These are phyloP conservation scores for Netelia inedita DNA, from an alignment of 2,888 invertebrate species.

Conservation along the genomic window DNA sequence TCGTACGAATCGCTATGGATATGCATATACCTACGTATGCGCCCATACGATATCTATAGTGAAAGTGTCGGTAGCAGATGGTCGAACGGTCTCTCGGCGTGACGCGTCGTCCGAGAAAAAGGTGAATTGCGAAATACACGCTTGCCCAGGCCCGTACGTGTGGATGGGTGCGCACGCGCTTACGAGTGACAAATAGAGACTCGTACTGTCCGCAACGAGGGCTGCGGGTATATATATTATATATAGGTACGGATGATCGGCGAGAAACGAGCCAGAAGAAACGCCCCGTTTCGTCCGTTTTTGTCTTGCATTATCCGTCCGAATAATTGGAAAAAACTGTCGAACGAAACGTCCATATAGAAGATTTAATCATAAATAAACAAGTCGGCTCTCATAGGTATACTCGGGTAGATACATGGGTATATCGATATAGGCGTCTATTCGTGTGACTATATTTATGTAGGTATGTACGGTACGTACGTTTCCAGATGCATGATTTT, in stretches of 20 bases:
- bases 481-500: too few species aligned
- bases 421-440: too few species aligned
- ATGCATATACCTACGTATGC: conserved; percentile 16
- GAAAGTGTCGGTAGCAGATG: conserved; percentile 78
- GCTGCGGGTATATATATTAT: too few species aligned
- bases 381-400: too few species aligned
- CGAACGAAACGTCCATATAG: background rate
- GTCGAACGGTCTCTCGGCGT: conserved; percentile 75
- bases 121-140: conserved; percentile 70
- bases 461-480: too few species aligned
- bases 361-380: too few species aligned
- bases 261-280: conserved; percentile 14
- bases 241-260: conserved; percentile 21
- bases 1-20: conserved; percentile 49
- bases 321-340: conserved; percentile 58
- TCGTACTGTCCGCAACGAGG: conserved; percentile 5
- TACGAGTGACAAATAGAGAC: conserved; percentile 48
- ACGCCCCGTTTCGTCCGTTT: conserved; percentile 9
- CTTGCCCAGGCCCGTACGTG: conserved; percentile 14
- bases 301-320: conserved; percentile 25
- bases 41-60: conserved; percentile 35
- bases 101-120: conserved; percentile 80
- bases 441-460: too few species aligned
- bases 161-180: conserved; percentile 25
- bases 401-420: too few species aligned